A percentile compares a stretch with the other conserved stretches of the same genome.
phyloP scores from a whole-genome alignment of 2,113 vertebrate genomes.

The Brachirus orientalis region DNA sequence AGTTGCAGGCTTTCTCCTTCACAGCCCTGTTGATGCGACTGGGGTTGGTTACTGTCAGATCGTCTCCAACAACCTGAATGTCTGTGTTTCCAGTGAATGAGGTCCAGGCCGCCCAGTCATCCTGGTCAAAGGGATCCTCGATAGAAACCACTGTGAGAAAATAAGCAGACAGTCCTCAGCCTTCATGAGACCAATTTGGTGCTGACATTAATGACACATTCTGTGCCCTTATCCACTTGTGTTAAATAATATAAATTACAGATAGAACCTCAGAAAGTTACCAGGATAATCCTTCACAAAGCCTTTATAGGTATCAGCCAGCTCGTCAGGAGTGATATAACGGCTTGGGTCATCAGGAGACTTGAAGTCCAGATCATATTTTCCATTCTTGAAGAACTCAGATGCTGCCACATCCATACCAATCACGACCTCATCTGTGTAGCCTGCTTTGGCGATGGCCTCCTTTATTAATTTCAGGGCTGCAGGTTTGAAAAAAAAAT shows the following conservation, averaged over 20 bases:
- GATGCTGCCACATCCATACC: conserved; percentile 98
- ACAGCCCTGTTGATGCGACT: conserved; percentile 93
- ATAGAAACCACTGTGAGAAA: conserved; percentile 90
- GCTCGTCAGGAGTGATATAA: conserved; percentile 88
- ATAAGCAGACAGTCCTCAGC: neutral
- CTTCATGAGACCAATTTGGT: neutral
- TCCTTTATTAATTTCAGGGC: conserved; percentile 92
- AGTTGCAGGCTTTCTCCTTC: conserved; percentile 92
- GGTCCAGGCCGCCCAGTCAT: conserved; percentile 94
- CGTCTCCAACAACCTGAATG: conserved; percentile 96
- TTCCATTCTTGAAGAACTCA: conserved; percentile 90
- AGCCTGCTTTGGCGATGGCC: conserved; percentile 92
- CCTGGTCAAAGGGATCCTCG: conserved; percentile 97
- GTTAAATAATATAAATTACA: conserved; percentile 9
- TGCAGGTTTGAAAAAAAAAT: conserved; percentile 52
- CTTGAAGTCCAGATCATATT: conserved; percentile 98
- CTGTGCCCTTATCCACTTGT: neutral
- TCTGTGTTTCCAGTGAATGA: conserved; percentile 87
- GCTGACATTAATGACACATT: neutral
- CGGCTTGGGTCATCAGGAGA: conserved; percentile 91
- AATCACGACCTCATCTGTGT: conserved; percentile 91
- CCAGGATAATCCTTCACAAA: conserved; percentile 94
- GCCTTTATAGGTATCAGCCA: conserved; percentile 92
- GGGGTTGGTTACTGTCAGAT: conserved; percentile 96
- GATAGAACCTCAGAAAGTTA: conserved; percentile 47